Percentiles rank a stretch among this genome's conserved stretches.
These are phyloP conservation scores for Apomyelois bistriatella DNA, from an alignment of 2,888 invertebrate species.

Conservation along the genomic window DNA sequence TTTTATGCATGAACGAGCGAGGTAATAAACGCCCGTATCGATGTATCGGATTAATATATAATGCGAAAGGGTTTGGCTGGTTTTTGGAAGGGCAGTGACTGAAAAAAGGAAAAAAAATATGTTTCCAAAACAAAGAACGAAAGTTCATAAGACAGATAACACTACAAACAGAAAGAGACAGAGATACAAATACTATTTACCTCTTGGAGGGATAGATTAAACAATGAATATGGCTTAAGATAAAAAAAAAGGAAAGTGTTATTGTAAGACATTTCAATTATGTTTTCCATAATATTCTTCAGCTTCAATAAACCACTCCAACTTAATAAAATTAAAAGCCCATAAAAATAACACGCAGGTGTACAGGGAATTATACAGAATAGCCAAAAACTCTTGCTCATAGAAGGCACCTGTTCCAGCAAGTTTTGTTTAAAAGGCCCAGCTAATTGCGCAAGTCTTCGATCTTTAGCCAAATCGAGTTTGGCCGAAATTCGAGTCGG, in stretches of 20 bases:
- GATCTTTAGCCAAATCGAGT: constrained; percentile 21
- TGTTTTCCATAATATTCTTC: too few species aligned
- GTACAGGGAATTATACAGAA: constrained; percentile 16
- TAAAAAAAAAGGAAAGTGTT: too few species aligned
- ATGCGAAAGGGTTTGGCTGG: constrained; percentile 8
- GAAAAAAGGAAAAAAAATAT: neutral
- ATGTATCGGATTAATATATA: constrained; percentile 13
- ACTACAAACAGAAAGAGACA: too few species aligned
- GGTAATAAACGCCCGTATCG: constrained; percentile 17
- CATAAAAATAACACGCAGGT: constrained; percentile 5
- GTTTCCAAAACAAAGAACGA: too few species aligned
- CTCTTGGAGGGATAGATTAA: too few species aligned
- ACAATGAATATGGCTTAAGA: too few species aligned
- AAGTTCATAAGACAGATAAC: too few species aligned
- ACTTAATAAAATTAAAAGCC: neutral
- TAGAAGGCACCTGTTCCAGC: constrained; percentile 34
- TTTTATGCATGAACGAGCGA: constrained; percentile 61
- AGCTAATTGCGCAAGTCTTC: constrained; percentile 22
- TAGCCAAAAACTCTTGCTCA: constrained; percentile 32
- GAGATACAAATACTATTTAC: too few species aligned
- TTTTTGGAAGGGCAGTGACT: neutral
- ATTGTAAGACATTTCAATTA: too few species aligned
- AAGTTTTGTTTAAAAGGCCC: constrained; percentile 26
- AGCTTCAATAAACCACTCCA: neutral
- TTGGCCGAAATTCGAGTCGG: constrained; percentile 16